Evolutionary conservation across 2,113 vertebrate species (phyloP).

Genomic region (Picathartes gymnocephalus): DNA sequence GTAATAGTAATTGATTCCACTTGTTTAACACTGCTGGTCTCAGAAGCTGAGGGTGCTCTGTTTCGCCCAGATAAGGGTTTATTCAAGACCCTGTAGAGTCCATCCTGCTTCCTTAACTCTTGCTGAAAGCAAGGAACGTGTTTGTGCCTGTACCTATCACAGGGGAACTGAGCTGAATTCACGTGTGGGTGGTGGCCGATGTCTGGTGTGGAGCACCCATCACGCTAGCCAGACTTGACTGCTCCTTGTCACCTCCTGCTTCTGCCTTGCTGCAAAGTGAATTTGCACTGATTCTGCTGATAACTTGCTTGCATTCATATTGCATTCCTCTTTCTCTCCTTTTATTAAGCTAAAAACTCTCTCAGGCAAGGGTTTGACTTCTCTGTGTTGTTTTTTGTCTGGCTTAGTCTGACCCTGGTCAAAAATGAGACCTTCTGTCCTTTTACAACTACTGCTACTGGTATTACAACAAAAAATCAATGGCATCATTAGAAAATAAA

Average conservation of each 20-base stretch:
- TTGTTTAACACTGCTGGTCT: background rate
- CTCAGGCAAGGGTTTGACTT: background rate
- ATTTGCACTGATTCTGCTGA: background rate
- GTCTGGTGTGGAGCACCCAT: background rate
- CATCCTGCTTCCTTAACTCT: background rate
- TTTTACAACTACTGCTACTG: background rate
- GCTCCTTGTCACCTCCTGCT: background rate
- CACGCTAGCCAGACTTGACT: background rate
- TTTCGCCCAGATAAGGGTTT: background rate
- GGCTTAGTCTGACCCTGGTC: background rate
- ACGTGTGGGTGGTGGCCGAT: accelerated
- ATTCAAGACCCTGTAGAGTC: background rate
- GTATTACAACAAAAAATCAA: background rate
- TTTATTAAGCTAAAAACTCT: background rate
- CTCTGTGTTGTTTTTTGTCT: background rate
- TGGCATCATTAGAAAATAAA: constrained; percentile 5
- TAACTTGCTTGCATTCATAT: background rate
- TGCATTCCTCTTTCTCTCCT: background rate
- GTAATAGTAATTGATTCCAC: background rate
- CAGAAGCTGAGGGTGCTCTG: background rate
- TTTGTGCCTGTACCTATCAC: background rate
- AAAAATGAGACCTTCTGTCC: background rate
- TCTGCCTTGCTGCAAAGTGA: background rate
- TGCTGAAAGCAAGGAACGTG: background rate
- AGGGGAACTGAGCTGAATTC: background rate